These are phyloP conservation scores for Apodemia duryi DNA, from an alignment of 2,888 invertebrate species.

Conservation along the genomic window DNA sequence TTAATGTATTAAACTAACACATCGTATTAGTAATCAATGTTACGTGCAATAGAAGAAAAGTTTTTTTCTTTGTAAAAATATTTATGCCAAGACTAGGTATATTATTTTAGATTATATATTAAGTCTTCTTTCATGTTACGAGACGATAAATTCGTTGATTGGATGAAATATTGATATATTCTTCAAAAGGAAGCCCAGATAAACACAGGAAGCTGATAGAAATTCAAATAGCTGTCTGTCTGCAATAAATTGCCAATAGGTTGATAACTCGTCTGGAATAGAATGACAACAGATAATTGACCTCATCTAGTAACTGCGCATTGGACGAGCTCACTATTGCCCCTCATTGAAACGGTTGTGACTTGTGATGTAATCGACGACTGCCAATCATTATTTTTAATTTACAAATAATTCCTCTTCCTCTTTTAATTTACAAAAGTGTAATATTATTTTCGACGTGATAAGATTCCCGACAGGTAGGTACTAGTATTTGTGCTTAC, in stretches of 20 bases:
- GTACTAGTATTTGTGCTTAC: no score
- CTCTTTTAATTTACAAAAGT: not conserved
- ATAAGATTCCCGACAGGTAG: no score
- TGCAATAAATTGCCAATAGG: not conserved
- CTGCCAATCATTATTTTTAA: not conserved
- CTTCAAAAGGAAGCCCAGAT: no score
- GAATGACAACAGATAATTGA: slow-evolving; percentile 10
- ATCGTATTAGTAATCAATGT: no score
- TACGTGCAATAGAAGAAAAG: no score
- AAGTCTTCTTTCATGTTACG: no score
- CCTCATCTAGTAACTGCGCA: slow-evolving; percentile 7
- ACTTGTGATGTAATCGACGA: slow-evolving; percentile 5
- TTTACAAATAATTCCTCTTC: not conserved
- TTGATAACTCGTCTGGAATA: not conserved
- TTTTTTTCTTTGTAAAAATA: no score
- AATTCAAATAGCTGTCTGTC: not conserved
- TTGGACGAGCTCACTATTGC: slow-evolving; percentile 5
- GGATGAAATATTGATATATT: no score
- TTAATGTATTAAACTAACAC: no score
- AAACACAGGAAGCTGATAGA: not conserved
- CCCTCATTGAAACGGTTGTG: slow-evolving; percentile 5
- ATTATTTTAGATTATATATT: no score
- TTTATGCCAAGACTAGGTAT: no score
- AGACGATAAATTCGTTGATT: no score
- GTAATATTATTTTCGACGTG: not conserved